Evolutionary conservation across 2,113 vertebrate genomes (phyloP), one percentile per base, ranked within the genome.

Genomic region (Caranx melampygus): DNA sequence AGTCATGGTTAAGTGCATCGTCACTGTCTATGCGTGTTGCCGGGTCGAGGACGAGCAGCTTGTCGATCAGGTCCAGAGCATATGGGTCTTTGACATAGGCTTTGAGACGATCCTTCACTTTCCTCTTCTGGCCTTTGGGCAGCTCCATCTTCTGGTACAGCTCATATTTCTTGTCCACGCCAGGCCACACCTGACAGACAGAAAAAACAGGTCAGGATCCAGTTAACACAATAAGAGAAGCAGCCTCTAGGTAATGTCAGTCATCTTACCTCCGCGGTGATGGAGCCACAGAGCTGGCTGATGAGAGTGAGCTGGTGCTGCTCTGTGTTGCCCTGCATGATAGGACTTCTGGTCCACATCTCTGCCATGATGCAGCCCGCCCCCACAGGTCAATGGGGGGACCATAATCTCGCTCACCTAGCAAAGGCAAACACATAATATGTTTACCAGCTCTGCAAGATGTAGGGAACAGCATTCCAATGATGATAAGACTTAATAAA

Each of bases 341-440:
- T 99, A 45, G 98, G 98, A 92, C 97, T 99, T 63, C 98, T 95
- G 11, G 98, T 99, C 98, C 98, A 99, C 98, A 99, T 99, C 92
- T 99, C 98, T 0, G 98, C 98, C 98, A 99, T 99, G 93, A 99
- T 99, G 92, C 98, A 99, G 60, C 98, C 98, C 0, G 90, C 98
- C 98, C 98, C 98, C 98, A 99, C 21, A 99, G 95, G 86, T 99
- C 98, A 59, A 99, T 99, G 81, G 98, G 98, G 1, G 98, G 98
- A 7, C 98, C 98, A 0, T 99, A 99, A 89, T 99, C 98, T 37
- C 98, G 94, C 90, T 99, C 98, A 20, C 98, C 98, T 99, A 83
- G 60, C 79, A 44, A 77, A 69, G 91, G 86, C 44, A 71, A 26
- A 16, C 26, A 66, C 0, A 54, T 51, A 55, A 26, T 26, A 26